These are phyloP conservation scores for Saturnia japonica DNA, from an alignment of 2,888 invertebrate species.

Conservation along the genomic window DNA sequence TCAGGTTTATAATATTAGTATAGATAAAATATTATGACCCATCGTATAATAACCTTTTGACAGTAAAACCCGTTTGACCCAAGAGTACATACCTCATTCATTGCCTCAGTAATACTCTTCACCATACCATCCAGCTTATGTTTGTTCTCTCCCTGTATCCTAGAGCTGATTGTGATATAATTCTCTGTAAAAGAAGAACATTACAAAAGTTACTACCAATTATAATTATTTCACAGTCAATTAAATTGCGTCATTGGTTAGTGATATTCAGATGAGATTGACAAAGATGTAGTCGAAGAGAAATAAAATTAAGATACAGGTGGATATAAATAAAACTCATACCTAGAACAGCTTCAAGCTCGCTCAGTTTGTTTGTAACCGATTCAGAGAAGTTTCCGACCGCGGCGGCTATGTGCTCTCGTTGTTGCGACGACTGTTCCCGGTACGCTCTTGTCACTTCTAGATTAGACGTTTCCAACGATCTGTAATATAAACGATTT, in stretches of 20 bases:
- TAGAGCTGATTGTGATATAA: conserved; percentile 42
- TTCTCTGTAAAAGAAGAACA: conserved; percentile 50
- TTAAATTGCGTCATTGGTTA: no score
- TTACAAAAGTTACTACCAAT: no score
- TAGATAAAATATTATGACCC: no score
- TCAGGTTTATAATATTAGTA: no score
- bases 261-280: no score
- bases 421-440: conserved; percentile 42
- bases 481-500: conserved; percentile 35
- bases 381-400: conserved; percentile 34
- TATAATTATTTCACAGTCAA: no score
- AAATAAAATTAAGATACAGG: no score
- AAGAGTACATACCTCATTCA: conserved; percentile 47
- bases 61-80: no score
- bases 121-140: conserved; percentile 48
- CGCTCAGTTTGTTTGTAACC: conserved; percentile 32
- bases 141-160: conserved; percentile 46
- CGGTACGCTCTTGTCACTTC: conserved; percentile 54
- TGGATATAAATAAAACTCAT: conserved; percentile 12
- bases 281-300: no score
- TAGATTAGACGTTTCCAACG: conserved; percentile 63
- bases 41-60: no score
- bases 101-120: conserved; percentile 43
- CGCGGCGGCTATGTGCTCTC: conserved; percentile 36
- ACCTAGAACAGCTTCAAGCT: conserved; percentile 48